These are phyloP conservation scores for Hermatobates lingyangjiaoensis DNA, from an alignment of 1,140 invertebrate genomes.

Conservation along the genomic window DNA sequence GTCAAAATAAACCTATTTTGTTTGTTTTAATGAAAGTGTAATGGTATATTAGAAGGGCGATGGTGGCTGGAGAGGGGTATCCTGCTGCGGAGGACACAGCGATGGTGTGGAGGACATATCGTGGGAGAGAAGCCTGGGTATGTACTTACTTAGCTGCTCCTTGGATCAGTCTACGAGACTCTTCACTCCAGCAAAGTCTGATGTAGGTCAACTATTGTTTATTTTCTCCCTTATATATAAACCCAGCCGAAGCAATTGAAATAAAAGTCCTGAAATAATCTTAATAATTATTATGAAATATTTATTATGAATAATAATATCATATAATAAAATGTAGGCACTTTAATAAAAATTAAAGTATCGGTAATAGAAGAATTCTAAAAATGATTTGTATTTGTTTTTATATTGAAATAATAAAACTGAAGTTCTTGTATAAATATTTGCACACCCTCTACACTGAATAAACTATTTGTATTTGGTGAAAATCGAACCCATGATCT, in stretches of 20 bases:
- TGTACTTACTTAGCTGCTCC: slow-evolving; percentile 49
- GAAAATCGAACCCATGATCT: no score
- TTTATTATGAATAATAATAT: neutral
- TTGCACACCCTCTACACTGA: no score
- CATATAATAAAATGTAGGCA: slow-evolving; percentile 4
- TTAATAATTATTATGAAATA: neutral
- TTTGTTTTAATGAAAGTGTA: neutral
- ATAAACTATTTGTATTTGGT: no score
- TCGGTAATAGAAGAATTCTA: no score
- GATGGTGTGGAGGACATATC: slow-evolving; percentile 58
- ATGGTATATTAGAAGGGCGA: neutral
- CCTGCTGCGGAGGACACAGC: slow-evolving; percentile 60
- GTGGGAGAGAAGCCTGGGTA: slow-evolving; percentile 61
- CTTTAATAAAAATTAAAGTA: no score
- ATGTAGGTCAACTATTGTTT: no score
- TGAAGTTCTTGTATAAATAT: no score
- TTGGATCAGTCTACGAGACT: slow-evolving; percentile 79
- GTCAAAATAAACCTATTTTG: neutral
- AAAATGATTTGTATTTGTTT: no score
- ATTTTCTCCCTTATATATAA: no score
- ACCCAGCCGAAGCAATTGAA: no score
- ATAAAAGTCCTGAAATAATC: no score
- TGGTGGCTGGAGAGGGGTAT: neutral
- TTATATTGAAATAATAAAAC: no score
- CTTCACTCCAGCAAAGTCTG: slow-evolving; percentile 69